These are phyloP conservation scores for Anneissia japonica DNA, from an alignment of 35 echinoderm and acorn worm genomes.

Conservation along the genomic window DNA sequence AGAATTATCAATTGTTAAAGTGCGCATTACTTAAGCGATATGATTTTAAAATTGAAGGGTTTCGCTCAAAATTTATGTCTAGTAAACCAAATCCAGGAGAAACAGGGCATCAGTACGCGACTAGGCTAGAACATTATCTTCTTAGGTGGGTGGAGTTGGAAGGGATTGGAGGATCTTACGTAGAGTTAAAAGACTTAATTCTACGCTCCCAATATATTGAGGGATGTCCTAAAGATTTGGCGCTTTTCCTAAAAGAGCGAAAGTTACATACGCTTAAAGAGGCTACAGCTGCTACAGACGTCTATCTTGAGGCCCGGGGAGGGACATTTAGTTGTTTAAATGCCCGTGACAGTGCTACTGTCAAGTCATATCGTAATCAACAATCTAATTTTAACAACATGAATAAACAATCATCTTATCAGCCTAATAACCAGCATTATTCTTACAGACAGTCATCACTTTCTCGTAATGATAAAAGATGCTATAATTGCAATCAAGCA, in stretches of 20 bases:
- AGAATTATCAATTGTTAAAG: neutral
- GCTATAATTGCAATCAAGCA: neutral
- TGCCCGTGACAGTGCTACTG: too few species aligned
- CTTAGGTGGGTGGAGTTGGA: neutral
- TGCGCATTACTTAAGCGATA: neutral
- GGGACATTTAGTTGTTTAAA: too few species aligned
- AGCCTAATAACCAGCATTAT: neutral
- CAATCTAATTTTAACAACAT: too few species aligned
- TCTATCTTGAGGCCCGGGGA: too few species aligned
- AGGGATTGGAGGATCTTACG: neutral
- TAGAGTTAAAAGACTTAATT: neutral
- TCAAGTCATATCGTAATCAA: too few species aligned
- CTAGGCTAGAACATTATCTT: neutral
- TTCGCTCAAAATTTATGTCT: neutral
- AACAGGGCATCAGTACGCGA: neutral
- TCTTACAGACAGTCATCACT: neutral
- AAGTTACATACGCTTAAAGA: too few species aligned
- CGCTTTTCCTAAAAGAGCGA: neutral
- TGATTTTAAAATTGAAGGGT: neutral
- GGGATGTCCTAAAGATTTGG: neutral
- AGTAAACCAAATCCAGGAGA: neutral
- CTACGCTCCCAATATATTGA: neutral
- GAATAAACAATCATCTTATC: neutral
- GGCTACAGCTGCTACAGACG: too few species aligned
- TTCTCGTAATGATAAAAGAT: neutral